These are phyloP conservation scores for Psittacula cyanocephala DNA, from an alignment of 2,113 vertebrate genomes.

Conservation along the genomic window DNA sequence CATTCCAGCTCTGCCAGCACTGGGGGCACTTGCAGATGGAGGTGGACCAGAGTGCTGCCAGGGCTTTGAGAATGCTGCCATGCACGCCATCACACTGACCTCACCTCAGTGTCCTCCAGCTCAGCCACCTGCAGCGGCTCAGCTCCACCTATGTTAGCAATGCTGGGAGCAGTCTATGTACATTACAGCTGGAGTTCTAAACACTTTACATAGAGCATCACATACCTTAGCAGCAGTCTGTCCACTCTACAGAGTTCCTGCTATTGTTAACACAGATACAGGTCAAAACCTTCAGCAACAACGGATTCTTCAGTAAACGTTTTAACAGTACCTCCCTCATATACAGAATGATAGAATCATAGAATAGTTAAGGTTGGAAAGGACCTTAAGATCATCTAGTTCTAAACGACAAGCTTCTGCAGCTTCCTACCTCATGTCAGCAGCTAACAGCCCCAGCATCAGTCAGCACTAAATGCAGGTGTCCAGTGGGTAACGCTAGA, in stretches of 20 bases:
- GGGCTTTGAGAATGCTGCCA: fast-evolving
- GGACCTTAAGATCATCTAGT: not conserved
- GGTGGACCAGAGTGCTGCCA: not conserved
- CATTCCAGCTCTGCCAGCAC: not conserved
- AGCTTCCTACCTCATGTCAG: not conserved
- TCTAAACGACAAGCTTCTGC: not conserved
- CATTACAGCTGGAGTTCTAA: not conserved
- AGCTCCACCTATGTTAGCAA: slow-evolving; percentile 7
- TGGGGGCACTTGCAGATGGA: not conserved
- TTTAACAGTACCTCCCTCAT: not conserved
- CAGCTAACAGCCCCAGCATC: not conserved
- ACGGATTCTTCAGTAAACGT: not conserved
- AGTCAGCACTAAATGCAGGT: not conserved
- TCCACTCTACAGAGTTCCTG: not conserved
- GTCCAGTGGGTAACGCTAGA: not conserved
- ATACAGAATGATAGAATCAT: not conserved
- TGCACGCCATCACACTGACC: fast-evolving
- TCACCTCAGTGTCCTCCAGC: fast-evolving
- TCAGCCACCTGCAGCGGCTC: not conserved
- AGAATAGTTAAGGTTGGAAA: not conserved
- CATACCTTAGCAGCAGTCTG: not conserved
- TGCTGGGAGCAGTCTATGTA: not conserved
- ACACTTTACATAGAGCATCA: fast-evolving
- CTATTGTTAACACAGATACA: not conserved
- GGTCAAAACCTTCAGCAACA: not conserved